phyloP scores from a whole-genome alignment of 1,140 invertebrate species.

The Bombus terrestris region DNA sequence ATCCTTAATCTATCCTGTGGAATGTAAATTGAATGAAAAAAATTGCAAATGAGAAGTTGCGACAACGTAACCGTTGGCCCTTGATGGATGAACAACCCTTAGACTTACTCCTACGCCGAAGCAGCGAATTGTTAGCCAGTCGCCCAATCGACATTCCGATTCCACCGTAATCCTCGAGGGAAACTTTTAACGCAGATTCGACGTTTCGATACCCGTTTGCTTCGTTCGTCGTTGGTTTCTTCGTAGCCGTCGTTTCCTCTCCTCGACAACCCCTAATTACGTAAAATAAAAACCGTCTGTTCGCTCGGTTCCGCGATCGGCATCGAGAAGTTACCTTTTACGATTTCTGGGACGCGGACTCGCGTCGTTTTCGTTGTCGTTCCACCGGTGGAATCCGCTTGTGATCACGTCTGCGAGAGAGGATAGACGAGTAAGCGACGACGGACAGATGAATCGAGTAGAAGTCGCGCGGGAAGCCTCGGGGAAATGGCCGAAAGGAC shows the following conservation, averaged over 20 bases:
- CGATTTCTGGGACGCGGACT: constrained; percentile 23
- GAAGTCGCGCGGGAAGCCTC: constrained; percentile 6
- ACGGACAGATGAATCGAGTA: constrained; percentile 35
- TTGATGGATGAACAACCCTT: background rate
- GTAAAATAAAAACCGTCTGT: constrained; percentile 8
- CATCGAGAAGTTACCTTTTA: constrained; percentile 27
- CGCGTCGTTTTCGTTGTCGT: background rate
- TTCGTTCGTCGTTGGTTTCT: too few species aligned
- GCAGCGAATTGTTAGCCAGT: background rate
- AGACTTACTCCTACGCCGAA: background rate
- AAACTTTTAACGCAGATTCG: constrained; percentile 8
- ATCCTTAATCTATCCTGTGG: too few species aligned
- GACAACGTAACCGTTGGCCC: too few species aligned
- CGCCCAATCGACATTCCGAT: constrained; percentile 4
- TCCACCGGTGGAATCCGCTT: background rate
- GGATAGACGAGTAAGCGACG: constrained; percentile 8
- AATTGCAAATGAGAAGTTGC: too few species aligned
- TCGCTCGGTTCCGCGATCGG: constrained; percentile 2
- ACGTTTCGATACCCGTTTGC: background rate
- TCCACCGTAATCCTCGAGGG: background rate
- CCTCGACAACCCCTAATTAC: constrained; percentile 29
- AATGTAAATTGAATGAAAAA: too few species aligned
- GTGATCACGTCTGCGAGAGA: background rate
- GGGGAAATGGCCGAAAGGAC: constrained; percentile 45
- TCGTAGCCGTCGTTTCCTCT: background rate